phyloP scores from a whole-genome alignment of 64 coral and sea anemone species.

The Pocillopora damicornis region DNA sequence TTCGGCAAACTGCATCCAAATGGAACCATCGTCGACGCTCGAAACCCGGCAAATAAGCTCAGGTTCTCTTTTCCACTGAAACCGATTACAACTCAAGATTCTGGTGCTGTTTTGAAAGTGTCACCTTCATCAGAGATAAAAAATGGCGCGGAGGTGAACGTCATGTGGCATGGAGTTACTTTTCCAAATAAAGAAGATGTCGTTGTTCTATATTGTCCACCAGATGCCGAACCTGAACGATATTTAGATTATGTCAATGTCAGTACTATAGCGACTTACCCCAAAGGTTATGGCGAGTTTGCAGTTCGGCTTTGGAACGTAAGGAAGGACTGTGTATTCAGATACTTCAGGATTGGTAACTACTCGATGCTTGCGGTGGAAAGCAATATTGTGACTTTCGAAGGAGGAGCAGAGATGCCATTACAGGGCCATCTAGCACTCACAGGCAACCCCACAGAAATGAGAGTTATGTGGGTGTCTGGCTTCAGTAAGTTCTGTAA shows the following conservation, averaged over 20 bases:
- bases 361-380: slow-evolving; percentile 31
- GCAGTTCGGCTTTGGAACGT: slow-evolving; percentile 66
- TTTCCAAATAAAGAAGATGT: slow-evolving; percentile 40
- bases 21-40: slow-evolving; percentile 73
- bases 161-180: slow-evolving; percentile 58
- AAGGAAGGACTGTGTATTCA: slow-evolving; percentile 71
- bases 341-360: slow-evolving; percentile 51
- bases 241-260: slow-evolving; percentile 72
- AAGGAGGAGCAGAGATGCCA: slow-evolving; percentile 56
- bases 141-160: slow-evolving; percentile 64
- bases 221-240: slow-evolving; percentile 17
- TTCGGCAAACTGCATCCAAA: slow-evolving; percentile 73
- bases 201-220: slow-evolving; percentile 64
- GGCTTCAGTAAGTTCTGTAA: slow-evolving; percentile 66
- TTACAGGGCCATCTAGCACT: slow-evolving; percentile 77
- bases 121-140: slow-evolving; percentile 40
- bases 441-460: slow-evolving; percentile 47
- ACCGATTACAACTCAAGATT: slow-evolving; percentile 8
- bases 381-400: slow-evolving; percentile 66
- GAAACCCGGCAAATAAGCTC: slow-evolving; percentile 56
- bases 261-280: slow-evolving; percentile 45
- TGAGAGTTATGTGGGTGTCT: slow-evolving; percentile 97
- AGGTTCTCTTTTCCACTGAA: slow-evolving; percentile 32
- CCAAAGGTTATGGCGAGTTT: slow-evolving; percentile 65
- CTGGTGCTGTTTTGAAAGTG: slow-evolving; percentile 54